Evolutionary conservation across 2,888 invertebrate genomes (phyloP), one percentile per base, ranked within the genome.

Genomic region (Cosmopolites sordidus): DNA sequence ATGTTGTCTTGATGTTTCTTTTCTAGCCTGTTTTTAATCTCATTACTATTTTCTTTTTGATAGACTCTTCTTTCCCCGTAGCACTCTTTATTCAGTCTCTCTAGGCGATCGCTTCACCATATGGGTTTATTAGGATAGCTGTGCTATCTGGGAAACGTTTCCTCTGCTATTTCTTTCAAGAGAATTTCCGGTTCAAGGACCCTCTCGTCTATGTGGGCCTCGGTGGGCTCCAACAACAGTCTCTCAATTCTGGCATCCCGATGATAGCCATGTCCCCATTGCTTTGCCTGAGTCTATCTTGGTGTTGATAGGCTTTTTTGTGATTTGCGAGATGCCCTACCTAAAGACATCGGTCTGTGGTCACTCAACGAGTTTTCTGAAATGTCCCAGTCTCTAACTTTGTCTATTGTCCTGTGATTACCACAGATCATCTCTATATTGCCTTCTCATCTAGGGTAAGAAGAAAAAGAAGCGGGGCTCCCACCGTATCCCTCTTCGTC

Each of bases 51-150:
- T 6, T 14, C 8, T 43, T 12, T 17, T 43, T 43, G 43, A 12
- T 43, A 43, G 3, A 3, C 5, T 43, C 43, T 16, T 12, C 43
- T 43, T 5, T 3, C 43, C 2, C 5, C 22, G 22, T 22, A 18
- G 14, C 16, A 9, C 3, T 43, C 43, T 18, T 22, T 6, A 8
- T 22, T 17, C n/a, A 11, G n/a, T 18, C 5, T 12, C 14, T 43
- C 22, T 8, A 43, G 4, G 11, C n/a, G 17, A 8, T 43, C 43
- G 22, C n/a, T 18, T 22, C 43, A 43, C 43, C 43, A 43, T 18
- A n/a, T 43, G 5, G 43, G 43, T 14, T 43, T 43, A 6, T 12
- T 12, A n/a, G 4, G 2, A n/a, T 43, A 43, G 27, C 16, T 5
- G 8, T 22, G 16, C 22, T 22, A 18, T 16, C 2, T 17, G 6